A percentile compares a stretch with the other conserved stretches of the same genome.
phyloP scores from a whole-genome alignment of 2,888 invertebrate genomes.

The Boloria euphrosyne region DNA sequence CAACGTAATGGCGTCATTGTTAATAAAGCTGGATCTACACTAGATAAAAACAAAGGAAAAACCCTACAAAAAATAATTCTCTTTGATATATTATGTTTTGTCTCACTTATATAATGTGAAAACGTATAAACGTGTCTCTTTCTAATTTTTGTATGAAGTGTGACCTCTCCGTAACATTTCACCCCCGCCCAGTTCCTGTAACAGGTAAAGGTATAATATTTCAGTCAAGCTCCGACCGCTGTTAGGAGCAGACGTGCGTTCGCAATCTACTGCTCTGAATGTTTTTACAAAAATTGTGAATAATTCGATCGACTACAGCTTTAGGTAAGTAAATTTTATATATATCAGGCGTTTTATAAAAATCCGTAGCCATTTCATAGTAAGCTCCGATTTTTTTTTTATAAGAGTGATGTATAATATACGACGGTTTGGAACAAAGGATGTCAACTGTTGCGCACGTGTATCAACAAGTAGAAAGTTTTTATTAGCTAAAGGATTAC shows the following conservation, averaged over 20 bases:
- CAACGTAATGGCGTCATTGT: constrained; percentile 1
- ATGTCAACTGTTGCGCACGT: constrained; percentile 61
- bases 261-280: constrained; percentile 26
- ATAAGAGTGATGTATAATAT: background rate
- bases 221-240: constrained; percentile 44
- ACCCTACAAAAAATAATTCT: background rate
- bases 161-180: constrained; percentile 22
- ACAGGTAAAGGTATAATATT: constrained; percentile 68
- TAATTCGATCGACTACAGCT: constrained; percentile 9
- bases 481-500: constrained; percentile 16
- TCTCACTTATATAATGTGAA: background rate
- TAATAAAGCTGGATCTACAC: constrained; percentile 2
- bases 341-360: background rate
- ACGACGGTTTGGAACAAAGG: constrained; percentile 43
- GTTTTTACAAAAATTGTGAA: constrained; percentile 34
- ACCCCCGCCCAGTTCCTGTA: constrained; percentile 49
- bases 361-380: background rate
- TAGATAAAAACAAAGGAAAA: background rate
- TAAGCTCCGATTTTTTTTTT: background rate
- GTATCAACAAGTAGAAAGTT: constrained; percentile 64
- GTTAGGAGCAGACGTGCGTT: constrained; percentile 35
- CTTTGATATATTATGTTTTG: constrained; percentile 5
- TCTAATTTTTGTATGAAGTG: constrained; percentile 10
- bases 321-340: constrained; percentile 27
- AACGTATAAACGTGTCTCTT: background rate